Conservation (phyloP, 2,797 vertebrate species). For the Parauchenoglanis punctatus region DNA sequence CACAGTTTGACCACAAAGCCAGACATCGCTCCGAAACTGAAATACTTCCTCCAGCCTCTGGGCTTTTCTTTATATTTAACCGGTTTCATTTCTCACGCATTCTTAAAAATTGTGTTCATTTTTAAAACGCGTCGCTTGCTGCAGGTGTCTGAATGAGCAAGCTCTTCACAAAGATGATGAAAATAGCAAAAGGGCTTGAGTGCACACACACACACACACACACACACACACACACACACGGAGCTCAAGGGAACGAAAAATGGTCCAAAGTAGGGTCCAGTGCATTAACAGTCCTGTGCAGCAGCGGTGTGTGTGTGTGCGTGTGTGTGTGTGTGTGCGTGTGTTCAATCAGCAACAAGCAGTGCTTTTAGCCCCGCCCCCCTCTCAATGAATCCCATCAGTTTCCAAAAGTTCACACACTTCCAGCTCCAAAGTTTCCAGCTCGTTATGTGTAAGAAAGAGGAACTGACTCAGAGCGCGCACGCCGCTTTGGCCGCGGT, state of each 20-base stretch:
- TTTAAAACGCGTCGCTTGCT: background rate
- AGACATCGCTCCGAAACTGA: background rate
- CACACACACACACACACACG: background rate
- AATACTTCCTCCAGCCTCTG: background rate
- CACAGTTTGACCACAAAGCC: constrained; percentile 3
- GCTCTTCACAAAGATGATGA: background rate
- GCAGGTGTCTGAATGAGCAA: background rate
- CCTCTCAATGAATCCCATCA: background rate
- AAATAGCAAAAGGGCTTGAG: background rate
- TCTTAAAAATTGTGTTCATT: background rate
- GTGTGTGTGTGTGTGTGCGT: too few relatives aligned
- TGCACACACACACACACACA: too few relatives aligned
- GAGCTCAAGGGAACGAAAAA: background rate
- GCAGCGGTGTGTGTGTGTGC: too few relatives aligned
- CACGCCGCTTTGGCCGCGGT: constrained; percentile 23
- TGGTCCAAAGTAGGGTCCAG: background rate
- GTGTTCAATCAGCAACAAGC: background rate
- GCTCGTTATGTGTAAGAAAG: constrained; percentile 7
- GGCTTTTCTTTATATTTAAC: constrained; percentile 2
- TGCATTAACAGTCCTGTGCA: background rate
- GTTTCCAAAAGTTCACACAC: background rate
- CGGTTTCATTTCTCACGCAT: background rate
- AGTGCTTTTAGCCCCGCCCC: background rate
- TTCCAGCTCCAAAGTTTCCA: background rate
- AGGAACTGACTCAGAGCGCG: constrained; percentile 45